Percentiles rank a stretch among this genome's conserved stretches.
Conservation (phyloP, 2,888 invertebrate genomes). For the Diaphora mendica region DNA sequence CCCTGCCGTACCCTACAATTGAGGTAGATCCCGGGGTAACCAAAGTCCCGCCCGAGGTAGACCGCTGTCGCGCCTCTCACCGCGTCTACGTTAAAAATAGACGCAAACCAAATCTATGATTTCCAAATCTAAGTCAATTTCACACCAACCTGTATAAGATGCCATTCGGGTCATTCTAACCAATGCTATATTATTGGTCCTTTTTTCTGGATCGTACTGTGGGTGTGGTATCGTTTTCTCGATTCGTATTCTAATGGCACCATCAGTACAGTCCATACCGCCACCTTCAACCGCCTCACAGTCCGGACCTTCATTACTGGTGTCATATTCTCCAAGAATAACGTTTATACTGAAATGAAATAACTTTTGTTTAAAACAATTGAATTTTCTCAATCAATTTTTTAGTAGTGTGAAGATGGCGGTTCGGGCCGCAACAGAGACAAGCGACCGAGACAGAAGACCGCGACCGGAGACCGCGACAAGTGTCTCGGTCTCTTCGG, state of each 20-base stretch:
- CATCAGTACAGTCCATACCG: slow-evolving; percentile 73
- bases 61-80: too few relatives aligned
- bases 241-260: slow-evolving; percentile 68
- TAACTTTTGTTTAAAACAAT: too few relatives aligned
- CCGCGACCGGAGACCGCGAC: too few relatives aligned
- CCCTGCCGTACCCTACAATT: too few relatives aligned
- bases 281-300: slow-evolving; percentile 65
- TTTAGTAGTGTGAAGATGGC: too few relatives aligned
- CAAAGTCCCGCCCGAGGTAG: too few relatives aligned
- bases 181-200: slow-evolving; percentile 79
- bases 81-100: background rate
- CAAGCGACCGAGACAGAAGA: too few relatives aligned
- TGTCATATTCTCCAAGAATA: slow-evolving; percentile 83
- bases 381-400: too few relatives aligned
- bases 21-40: too few relatives aligned
- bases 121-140: background rate
- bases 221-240: slow-evolving; percentile 75
- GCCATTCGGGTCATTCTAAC: slow-evolving; percentile 66
- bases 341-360: slow-evolving; percentile 49
- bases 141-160: slow-evolving; percentile 40
- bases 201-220: slow-evolving; percentile 58
- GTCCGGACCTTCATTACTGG: slow-evolving; percentile 65
- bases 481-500: too few relatives aligned
- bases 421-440: too few relatives aligned
- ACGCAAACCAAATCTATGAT: background rate